Base-by-base conservation (phyloP, 53 echinoderm and acorn worm species). In the Crossaster papposus region DNA sequence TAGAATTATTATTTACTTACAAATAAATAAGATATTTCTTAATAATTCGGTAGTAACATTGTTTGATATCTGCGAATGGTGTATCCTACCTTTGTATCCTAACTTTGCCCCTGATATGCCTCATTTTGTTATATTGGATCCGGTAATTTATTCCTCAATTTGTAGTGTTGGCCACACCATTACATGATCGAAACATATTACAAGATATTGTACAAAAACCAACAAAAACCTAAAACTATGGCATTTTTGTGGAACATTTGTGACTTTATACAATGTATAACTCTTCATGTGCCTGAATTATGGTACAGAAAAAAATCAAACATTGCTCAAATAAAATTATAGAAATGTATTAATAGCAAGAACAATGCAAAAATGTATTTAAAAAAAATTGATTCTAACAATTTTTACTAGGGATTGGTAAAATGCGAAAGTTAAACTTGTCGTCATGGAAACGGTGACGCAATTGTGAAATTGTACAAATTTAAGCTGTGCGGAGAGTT, bases 291-390 rank as follows among this genome's bases (percentile, higher is more conserved):
- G 82, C 68, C 82, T 81, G 81, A n/a, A n/a, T n/a, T 30, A 14
- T 18, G 32, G 33, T 62, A 26, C 22, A 81, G 31, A 63, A 81
- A 22, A 1, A 7, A 44, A 44, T n/a, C 29, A 17, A 34, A 82
- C 23, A 44, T 50, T 82, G 36, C 22, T 24, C 20, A 18, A 31
- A 63, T 30, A 31, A 64, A 64, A 35, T 81, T 34, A 30, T 65
- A 64, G 82, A 65, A 22, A 64, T 33, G 14, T 32, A 65, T n/a
- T n/a, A n/a, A n/a, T 68, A 64, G 82, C 82, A 65, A 82, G 68
- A 82, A 82, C 82, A 82, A 82, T 82, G 82, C 82, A 82, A 82
- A 38, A 82, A 82, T 82, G 54, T 70, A 17, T 22, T 7, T 7
- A 44, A 44, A 1, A 5, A 44, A 30, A 64, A 34, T 82, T 17